A percentile compares a stretch with the other conserved stretches of the same genome.
phyloP scores from a whole-genome alignment of 1,140 invertebrate genomes.

The Tetranychus urticae region DNA sequence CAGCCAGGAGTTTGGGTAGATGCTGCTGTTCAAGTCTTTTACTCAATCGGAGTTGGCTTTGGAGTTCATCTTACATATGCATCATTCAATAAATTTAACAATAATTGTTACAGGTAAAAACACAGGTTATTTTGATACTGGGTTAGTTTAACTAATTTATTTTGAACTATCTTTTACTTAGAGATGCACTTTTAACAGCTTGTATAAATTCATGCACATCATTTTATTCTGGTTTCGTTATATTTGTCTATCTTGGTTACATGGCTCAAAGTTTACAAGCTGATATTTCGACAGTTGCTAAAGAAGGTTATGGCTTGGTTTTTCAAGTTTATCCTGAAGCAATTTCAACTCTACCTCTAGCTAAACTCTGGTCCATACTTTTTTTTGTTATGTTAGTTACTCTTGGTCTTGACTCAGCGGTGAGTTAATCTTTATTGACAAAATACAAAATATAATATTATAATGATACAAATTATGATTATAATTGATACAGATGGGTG shows the following conservation, averaged over 20 bases:
- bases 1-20: conserved; percentile 60
- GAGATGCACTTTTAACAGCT: conserved; percentile 26
- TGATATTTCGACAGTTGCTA: conserved; percentile 58
- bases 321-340: conserved; percentile 82
- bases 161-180: neutral
- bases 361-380: conserved; percentile 63
- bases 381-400: conserved; percentile 87
- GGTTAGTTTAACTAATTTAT: neutral
- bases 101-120: conserved; percentile 47
- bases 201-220: conserved; percentile 60
- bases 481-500: conserved; percentile 39
- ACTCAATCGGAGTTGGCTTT: conserved; percentile 70
- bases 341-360: conserved; percentile 56
- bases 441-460: neutral
- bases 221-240: conserved; percentile 74
- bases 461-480: neutral
- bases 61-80: conserved; percentile 68
- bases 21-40: conserved; percentile 64
- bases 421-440: conserved; percentile 25
- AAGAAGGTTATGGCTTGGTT: conserved; percentile 55
- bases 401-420: conserved; percentile 68
- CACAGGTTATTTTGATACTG: conserved; percentile 8
- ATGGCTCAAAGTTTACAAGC: conserved; percentile 56
- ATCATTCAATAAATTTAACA: conserved; percentile 65
- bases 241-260: conserved; percentile 80